A percentile compares a stretch with the other conserved stretches of the same genome.
phyloP scores from a whole-genome alignment of 2,797 vertebrate genomes.

The Meda fulgida region DNA sequence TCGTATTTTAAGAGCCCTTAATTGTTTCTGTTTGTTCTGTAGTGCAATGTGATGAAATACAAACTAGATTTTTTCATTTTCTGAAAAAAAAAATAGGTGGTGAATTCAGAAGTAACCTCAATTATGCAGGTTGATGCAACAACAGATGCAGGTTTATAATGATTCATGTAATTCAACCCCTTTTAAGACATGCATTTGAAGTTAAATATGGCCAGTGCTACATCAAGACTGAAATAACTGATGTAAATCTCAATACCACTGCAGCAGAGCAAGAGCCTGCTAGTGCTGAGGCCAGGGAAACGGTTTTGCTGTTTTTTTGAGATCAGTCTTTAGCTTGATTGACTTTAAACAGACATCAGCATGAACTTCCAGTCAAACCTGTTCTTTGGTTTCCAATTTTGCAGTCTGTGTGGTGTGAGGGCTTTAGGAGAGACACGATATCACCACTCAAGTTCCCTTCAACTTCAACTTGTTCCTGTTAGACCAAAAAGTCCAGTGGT shows the following conservation, averaged over 20 bases:
- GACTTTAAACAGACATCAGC: constrained; percentile 31
- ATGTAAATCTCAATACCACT: constrained; percentile 7
- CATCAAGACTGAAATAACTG: constrained; percentile 8
- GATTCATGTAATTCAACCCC: neutral
- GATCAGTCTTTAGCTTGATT: constrained; percentile 16
- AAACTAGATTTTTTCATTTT: neutral
- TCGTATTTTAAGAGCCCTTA: neutral
- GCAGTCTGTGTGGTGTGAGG: neutral
- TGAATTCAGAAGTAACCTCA: neutral
- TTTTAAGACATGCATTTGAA: neutral
- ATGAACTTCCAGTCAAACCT: constrained; percentile 11
- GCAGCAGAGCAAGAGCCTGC: neutral
- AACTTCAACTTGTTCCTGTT: neutral
- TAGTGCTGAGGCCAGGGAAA: constrained; percentile 23
- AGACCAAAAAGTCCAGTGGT: neutral
- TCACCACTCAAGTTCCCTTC: neutral
- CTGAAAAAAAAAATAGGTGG: neutral
- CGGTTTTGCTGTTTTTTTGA: constrained; percentile 19
- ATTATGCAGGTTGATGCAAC: neutral
- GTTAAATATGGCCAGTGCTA: neutral
- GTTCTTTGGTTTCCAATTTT: constrained; percentile 10
- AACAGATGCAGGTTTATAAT: neutral
- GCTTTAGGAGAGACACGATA: neutral
- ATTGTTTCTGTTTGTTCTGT: neutral
- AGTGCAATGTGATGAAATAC: neutral